Conservation (phyloP, 2,113 vertebrate genomes). For the Dryoscopus gambensis region DNA sequence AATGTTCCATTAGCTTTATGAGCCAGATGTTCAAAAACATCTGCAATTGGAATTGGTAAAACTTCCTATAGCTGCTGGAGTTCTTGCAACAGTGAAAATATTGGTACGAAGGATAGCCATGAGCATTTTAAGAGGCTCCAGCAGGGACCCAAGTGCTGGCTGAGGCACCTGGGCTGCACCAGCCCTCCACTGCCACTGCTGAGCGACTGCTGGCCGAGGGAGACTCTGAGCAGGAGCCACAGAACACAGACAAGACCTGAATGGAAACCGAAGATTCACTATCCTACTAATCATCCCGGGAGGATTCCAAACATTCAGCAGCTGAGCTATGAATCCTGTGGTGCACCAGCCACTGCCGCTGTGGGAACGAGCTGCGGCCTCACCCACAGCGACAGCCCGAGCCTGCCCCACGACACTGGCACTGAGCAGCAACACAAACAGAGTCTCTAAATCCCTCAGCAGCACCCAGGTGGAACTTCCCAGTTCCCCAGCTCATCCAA, state of each 20-base stretch:
- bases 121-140: not conserved
- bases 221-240: not conserved
- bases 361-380: not conserved
- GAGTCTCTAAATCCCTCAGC: not conserved
- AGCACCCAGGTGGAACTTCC: not conserved
- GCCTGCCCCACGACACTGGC: not conserved
- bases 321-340: not conserved
- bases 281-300: not conserved
- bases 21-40: not conserved
- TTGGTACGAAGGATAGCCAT: not conserved
- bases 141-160: not conserved
- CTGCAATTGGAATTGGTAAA: not conserved
- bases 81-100: not conserved
- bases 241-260: not conserved
- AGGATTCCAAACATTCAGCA: not conserved
- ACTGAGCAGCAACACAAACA: not conserved
- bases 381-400: not conserved
- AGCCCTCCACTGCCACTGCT: not conserved
- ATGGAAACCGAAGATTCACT: not conserved
- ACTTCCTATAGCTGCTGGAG: not conserved
- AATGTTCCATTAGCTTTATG: not conserved
- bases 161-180: not conserved
- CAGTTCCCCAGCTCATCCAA: not conserved
- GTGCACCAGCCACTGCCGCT: not conserved
- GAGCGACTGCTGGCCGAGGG: rapidly evolving